phyloP scores from a whole-genome alignment of 2,888 invertebrate species.

The Heliconius aoede region DNA sequence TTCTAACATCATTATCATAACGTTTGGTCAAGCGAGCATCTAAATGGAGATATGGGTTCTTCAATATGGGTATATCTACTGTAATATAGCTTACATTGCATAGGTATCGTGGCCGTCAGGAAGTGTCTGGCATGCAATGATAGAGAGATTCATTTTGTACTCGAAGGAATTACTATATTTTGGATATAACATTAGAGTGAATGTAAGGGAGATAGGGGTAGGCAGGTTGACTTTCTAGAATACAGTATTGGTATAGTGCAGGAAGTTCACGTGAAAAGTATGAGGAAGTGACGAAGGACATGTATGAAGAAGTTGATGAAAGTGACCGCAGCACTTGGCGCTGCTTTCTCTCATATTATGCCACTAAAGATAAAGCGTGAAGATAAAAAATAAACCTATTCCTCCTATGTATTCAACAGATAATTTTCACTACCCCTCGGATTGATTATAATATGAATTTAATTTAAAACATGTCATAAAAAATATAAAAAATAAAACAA shows the following conservation, averaged over 20 bases:
- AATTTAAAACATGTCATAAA: background rate
- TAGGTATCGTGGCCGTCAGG: background rate
- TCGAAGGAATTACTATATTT: background rate
- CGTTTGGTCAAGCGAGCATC: conserved; percentile 60
- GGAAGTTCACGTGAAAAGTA: too few species aligned
- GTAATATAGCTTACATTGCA: background rate
- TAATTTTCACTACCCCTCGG: too few species aligned
- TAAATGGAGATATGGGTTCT: conserved; percentile 27
- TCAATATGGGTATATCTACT: background rate
- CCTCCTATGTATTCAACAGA: too few species aligned
- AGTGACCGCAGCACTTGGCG: too few species aligned
- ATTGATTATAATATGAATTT: too few species aligned
- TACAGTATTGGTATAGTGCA: too few species aligned
- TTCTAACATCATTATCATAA: conserved; percentile 65
- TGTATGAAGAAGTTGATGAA: too few species aligned
- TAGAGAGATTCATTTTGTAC: background rate
- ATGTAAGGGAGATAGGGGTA: too few species aligned
- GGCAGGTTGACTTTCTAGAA: too few species aligned
- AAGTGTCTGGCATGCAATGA: background rate
- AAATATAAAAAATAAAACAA: background rate
- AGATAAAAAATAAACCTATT: background rate
- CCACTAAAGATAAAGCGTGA: background rate
- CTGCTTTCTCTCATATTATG: too few species aligned
- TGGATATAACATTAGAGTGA: too few species aligned
- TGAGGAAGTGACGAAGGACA: too few species aligned